Evolutionary conservation across 1,140 invertebrate genomes (phyloP), one percentile per base, ranked within the genome.

Genomic region (Bilobella aurantiaca): DNA sequence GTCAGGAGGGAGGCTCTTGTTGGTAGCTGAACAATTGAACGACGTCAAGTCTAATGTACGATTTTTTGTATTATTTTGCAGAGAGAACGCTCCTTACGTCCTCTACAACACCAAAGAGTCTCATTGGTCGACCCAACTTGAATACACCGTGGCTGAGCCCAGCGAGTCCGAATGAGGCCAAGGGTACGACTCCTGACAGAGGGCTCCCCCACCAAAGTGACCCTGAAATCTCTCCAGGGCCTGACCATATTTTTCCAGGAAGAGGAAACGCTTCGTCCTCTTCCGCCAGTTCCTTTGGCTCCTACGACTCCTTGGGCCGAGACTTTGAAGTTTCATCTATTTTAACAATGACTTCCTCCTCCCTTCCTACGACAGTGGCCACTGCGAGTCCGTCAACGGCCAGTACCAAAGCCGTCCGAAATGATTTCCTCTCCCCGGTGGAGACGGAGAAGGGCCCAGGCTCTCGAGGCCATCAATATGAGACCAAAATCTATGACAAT

Each of bases 351-450:
- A 53, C 49, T 23, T 53, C 49, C 5, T 12, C 12, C 14, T 16
- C 23, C 49, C 49, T 23, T 23, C 12, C 49, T 23, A 53, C 49
- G 5, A 12, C 49, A 8, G 25, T 23, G 3, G 21, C 25, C 49
- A 12, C 49, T 23, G 25, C 49, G 25, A 8, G 14, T 53, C 23
- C 49, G 12, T 23, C 49, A 12, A 53, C 49, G 23, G 21, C 49
- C 23, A 12, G 8, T 18, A 42, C 34, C 34, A 42, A 42, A 42
- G 49, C 49, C 49, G 49, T 53, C 49, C 49, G 21, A 53, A 53
- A 53, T 53, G 49, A 53, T 12, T 53, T 53, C 49, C 49, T 53
- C 12, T 23, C 49, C 49, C 49, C 49, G 23, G 49, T 53, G 12
- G 49, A 53, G 49, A 23, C 3, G 5, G 49, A 53, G 8, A 8